A percentile compares a stretch with the other conserved stretches of the same genome.
phyloP scores from a whole-genome alignment of 2,888 invertebrate genomes.

The Ecliptopera silaceata region DNA sequence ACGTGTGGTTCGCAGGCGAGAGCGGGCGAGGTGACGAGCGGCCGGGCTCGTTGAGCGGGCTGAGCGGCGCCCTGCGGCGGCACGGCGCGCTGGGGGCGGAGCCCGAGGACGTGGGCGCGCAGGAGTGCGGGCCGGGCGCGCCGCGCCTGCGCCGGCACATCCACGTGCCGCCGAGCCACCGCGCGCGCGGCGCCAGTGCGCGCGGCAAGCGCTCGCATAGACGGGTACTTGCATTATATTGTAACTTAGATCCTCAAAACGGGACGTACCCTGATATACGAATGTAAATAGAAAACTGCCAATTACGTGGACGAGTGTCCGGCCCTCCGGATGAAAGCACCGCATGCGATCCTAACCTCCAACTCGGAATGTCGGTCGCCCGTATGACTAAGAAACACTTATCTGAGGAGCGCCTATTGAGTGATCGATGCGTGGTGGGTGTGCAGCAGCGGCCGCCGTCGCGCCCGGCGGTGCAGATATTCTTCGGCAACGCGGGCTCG shows the following conservation, averaged over 20 bases:
- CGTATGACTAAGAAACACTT: no score
- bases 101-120: slow-evolving; percentile 31
- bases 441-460: neutral
- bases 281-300: no score
- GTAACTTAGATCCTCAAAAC: no score
- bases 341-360: no score
- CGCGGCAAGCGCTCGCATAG: slow-evolving; percentile 4
- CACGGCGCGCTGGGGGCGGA: slow-evolving; percentile 20
- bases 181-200: neutral
- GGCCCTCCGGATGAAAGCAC: no score
- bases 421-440: no score
- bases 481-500: slow-evolving; percentile 42
- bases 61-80: neutral
- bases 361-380: no score
- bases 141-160: neutral
- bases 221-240: neutral
- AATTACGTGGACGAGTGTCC: no score
- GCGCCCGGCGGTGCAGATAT: slow-evolving; percentile 40
- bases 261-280: no score
- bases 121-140: neutral
- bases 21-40: no score
- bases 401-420: no score
- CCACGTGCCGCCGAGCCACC: neutral
- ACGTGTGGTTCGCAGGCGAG: no score
- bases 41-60: neutral